Base-by-base conservation (phyloP, 2,113 vertebrate species). In the Ramphastos sulfuratus region DNA sequence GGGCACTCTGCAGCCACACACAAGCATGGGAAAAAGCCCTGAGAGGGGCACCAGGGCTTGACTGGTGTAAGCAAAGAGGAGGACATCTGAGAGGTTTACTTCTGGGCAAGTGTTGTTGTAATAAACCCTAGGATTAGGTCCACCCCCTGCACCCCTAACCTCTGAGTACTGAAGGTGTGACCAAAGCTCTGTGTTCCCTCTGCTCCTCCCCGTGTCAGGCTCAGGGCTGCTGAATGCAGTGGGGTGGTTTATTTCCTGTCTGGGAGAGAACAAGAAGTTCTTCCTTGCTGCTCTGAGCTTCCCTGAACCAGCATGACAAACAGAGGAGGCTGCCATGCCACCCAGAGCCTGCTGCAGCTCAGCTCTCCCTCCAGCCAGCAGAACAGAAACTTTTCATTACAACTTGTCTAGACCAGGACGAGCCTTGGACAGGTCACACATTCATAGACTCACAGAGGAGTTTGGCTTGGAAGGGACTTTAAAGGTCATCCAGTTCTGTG, bases 191-290 rank as follows among this genome's bases (percentile, higher is more conserved):
- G 25, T n/a, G 84, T 79, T 20, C 6, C 23, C 27, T 35, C 39
- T n/a, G 70, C 83, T 92, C 35, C 48, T 31, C 7, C 7, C 87
- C 69, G 84, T 78, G 2, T 24, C 1, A 13, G 59, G 85, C 58
- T 89, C 90, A 54, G 50, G 54, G 10, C 39, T 13, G 59, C 0
- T 28, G 67, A 27, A 42, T 90, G 21, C 5, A 37, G 31, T 5
- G 52, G 31, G 55, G 52, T 16, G 85, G 65, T 35, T 93, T 54
- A 52, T 87, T 97, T 97, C 95, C 96, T 95, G 91, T 27, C 87
- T 69, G 70, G 73, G 87, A 88, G 94, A 95, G 96, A 96, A 97
- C 93, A 95, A 91, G 66, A 13, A 94, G 96, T 91, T 96, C 92
- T 69, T 86, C 95, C 89, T 88, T 30, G 64, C 73, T 81, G 10